A percentile compares a stretch with the other conserved stretches of the same genome.
These are phyloP conservation scores for Macrotis lagotis DNA, from an alignment of 2,113 vertebrate genomes.

Conservation along the genomic window DNA sequence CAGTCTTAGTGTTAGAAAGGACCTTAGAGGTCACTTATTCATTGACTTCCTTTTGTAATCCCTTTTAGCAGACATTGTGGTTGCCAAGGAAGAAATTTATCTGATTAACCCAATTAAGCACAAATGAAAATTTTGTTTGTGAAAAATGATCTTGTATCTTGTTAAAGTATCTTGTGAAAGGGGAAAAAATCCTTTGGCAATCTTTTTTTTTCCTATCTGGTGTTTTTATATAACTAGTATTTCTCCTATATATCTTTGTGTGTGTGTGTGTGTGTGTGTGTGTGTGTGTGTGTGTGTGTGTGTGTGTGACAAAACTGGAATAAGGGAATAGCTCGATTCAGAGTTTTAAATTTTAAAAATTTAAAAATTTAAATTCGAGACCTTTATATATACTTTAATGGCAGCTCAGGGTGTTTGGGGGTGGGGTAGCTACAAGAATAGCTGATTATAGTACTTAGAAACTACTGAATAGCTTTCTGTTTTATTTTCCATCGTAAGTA, in stretches of 20 bases:
- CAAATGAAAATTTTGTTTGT: background rate
- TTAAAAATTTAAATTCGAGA: too few species aligned
- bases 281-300: too few species aligned
- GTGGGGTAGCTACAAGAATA: background rate
- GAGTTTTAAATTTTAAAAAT: too few species aligned
- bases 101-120: background rate
- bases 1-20: background rate
- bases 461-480: background rate
- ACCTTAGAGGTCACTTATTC: background rate
- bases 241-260: too few species aligned
- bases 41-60: background rate
- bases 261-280: too few species aligned
- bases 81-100: background rate
- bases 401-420: background rate
- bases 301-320: too few species aligned
- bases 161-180: background rate
- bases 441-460: background rate
- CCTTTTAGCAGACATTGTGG: background rate
- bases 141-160: background rate
- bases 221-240: background rate
- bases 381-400: background rate
- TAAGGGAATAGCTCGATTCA: too few species aligned
- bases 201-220: background rate
- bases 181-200: background rate
- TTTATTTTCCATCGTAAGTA: background rate